phyloP scores from a whole-genome alignment of 30 jellyfish, hydroid and myxozoan genomes.

The Phacellophora camtschatica region DNA sequence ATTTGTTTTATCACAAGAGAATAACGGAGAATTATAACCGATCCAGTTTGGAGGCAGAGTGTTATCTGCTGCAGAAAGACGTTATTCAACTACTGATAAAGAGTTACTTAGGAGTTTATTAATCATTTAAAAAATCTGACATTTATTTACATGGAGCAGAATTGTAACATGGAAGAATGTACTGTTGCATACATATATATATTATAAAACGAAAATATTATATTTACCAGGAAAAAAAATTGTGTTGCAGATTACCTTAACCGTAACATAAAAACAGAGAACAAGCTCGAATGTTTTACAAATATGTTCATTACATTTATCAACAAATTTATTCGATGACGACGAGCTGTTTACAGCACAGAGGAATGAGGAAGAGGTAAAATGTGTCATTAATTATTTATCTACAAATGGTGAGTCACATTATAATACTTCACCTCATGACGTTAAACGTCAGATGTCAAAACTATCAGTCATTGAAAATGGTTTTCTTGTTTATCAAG shows the following conservation, averaged over 20 bases:
- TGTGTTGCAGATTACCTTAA: neutral
- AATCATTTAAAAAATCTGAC: too few species aligned
- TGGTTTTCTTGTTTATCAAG: too few species aligned
- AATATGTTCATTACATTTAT: neutral
- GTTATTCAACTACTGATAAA: slow-evolving; percentile 1
- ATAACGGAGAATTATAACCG: neutral
- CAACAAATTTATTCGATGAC: neutral
- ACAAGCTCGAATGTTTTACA: too few species aligned
- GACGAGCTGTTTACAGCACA: slow-evolving; percentile 8
- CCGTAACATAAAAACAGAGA: neutral
- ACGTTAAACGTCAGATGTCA: too few species aligned
- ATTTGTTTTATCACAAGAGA: neutral
- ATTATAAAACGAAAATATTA: too few species aligned
- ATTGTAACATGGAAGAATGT: too few species aligned
- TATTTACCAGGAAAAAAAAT: neutral
- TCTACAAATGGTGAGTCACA: neutral
- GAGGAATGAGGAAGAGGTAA: neutral
- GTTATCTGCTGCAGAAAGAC: neutral
- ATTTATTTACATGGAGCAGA: too few species aligned
- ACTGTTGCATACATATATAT: too few species aligned
- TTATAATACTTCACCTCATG: neutral
- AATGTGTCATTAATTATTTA: neutral
- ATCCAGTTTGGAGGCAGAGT: neutral
- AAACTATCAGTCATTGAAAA: too few species aligned
- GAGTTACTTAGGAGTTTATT: too few species aligned